These are phyloP conservation scores for Indicator indicator DNA, from an alignment of 2,113 vertebrate genomes.

Conservation along the genomic window DNA sequence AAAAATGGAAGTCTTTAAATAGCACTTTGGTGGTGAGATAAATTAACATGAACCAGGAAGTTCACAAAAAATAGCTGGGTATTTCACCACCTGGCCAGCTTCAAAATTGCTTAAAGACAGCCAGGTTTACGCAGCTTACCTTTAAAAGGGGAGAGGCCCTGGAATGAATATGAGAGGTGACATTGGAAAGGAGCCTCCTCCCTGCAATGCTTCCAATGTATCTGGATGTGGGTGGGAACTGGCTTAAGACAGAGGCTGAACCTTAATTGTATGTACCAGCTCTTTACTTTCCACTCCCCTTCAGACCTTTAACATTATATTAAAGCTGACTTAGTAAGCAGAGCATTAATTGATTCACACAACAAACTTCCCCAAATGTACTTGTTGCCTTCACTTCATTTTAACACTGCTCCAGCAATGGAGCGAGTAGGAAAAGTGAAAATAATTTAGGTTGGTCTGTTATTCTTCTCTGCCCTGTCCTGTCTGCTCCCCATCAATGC, in stretches of 20 bases:
- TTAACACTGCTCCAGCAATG: neutral
- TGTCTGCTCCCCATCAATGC: neutral
- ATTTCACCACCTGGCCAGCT: slow-evolving; percentile 2
- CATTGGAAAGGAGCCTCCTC: neutral
- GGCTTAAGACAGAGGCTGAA: neutral
- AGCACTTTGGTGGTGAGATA: neutral
- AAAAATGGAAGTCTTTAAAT: neutral
- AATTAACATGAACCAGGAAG: slow-evolving; percentile 15
- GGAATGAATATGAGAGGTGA: neutral
- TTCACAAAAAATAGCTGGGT: neutral
- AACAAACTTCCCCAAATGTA: neutral
- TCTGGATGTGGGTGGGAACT: neutral
- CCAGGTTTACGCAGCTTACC: neutral
- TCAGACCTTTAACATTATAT: neutral
- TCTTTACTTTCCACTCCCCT: slow-evolving; percentile 19
- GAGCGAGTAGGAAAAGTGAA: neutral
- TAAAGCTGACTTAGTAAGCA: neutral
- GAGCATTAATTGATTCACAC: neutral
- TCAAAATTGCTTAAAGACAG: neutral
- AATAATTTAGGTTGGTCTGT: neutral
- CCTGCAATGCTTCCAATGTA: neutral
- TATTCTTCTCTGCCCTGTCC: neutral
- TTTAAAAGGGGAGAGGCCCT: neutral
- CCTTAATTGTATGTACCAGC: neutral
- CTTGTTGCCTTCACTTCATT: neutral